These are phyloP conservation scores for Drosophila sechellia DNA, from an alignment of 1,140 invertebrate species.

Conservation along the genomic window DNA sequence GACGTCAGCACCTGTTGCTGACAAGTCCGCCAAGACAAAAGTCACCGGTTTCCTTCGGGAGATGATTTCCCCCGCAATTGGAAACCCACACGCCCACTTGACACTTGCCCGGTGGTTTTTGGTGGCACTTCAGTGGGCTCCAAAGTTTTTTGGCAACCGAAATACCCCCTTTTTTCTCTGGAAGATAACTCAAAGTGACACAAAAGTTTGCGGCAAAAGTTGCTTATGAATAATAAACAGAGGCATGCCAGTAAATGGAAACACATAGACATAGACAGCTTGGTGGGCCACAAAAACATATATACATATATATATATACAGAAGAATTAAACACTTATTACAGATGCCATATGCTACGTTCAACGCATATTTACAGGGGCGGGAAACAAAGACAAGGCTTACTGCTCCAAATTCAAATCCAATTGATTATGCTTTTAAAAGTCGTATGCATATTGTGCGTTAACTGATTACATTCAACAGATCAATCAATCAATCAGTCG, in stretches of 20 bases:
- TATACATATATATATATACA: slow-evolving; percentile 19
- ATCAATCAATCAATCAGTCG: slow-evolving; percentile 60
- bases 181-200: slow-evolving; percentile 63
- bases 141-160: slow-evolving; percentile 23
- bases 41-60: slow-evolving; percentile 11
- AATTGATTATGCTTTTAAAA: slow-evolving; percentile 54
- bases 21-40: slow-evolving; percentile 48
- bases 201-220: slow-evolving; percentile 56
- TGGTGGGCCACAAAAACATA: slow-evolving; percentile 10
- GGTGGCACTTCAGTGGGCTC: neutral
- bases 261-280: slow-evolving; percentile 20
- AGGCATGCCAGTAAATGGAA: slow-evolving; percentile 33
- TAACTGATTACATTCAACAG: slow-evolving; percentile 58
- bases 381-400: slow-evolving; percentile 10
- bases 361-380: slow-evolving; percentile 19
- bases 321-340: slow-evolving; percentile 13
- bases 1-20: slow-evolving; percentile 77
- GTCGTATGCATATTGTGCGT: slow-evolving; percentile 53
- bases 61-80: neutral
- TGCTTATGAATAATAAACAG: slow-evolving; percentile 75
- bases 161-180: slow-evolving; percentile 2
- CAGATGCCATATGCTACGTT: slow-evolving; percentile 20
- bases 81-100: slow-evolving; percentile 50
- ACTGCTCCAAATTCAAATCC: slow-evolving; percentile 26
- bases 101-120: slow-evolving; percentile 55